Conservation (phyloP, 2,888 invertebrate species). For the Tuberolachnus salignus region DNA sequence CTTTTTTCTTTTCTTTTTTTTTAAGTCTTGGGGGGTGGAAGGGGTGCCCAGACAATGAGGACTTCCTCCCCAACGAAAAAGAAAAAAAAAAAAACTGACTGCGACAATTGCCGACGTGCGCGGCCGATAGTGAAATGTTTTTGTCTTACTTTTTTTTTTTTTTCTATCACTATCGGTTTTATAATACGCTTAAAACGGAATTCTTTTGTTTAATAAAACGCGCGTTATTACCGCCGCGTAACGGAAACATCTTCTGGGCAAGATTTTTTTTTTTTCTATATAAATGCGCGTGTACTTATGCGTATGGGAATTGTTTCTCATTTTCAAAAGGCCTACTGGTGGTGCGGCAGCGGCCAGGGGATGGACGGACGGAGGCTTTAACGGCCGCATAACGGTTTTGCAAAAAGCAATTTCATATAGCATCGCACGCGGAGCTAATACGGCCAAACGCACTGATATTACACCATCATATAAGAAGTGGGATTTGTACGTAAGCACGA, state of each 20-base stretch:
- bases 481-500: neutral
- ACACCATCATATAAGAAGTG: too few relatives aligned
- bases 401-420: constrained; percentile 36
- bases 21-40: too few relatives aligned
- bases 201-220: neutral
- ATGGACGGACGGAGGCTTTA: constrained; percentile 18
- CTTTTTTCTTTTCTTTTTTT: too few relatives aligned
- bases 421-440: neutral
- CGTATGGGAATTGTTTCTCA: constrained; percentile 23
- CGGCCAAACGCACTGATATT: neutral
- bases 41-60: too few relatives aligned
- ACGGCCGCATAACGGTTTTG: constrained; percentile 25
- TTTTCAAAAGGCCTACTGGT: neutral
- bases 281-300: constrained; percentile 30
- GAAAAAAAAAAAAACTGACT: too few relatives aligned
- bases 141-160: too few relatives aligned
- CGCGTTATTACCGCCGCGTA: neutral
- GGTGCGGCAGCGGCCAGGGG: too few relatives aligned
- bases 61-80: too few relatives aligned
- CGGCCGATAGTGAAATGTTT: neutral
- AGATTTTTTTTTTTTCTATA: neutral
- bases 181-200: neutral
- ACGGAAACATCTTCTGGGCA: neutral
- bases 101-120: too few relatives aligned
- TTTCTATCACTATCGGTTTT: neutral